Evolutionary conservation across 2,113 vertebrate species (phyloP), one percentile per base, ranked within the genome.

Genomic region (Apteryx mantelli): DNA sequence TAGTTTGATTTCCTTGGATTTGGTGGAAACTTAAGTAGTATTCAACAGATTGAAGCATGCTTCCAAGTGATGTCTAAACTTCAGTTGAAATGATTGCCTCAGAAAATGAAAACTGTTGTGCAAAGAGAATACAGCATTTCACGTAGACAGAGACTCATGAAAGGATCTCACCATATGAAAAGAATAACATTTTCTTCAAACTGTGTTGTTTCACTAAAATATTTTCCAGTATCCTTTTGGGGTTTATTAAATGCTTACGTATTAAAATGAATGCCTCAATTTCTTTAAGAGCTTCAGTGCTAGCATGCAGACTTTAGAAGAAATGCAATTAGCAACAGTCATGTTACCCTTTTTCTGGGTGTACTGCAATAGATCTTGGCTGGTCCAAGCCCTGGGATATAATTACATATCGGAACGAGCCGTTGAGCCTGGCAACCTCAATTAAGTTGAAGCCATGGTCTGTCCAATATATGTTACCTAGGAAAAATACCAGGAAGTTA

Each of bases 401-500:
- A 80, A 99, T 97, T 77, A 99, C 99, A 13, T 99, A 99, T 77
- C 99, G 99, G 96, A 99, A 99, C 8, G 99, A 99, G 58, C 99
- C 99, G 90, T 99, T 99, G 87, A 99, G 98, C 94, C 99, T 98
- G 70, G 99, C 99, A 88, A 99, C 99, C 98, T 99, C 99, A 81
- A 99, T 99, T 84, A 99, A 98, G 97, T 99, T 99, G 95, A 99
- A 99, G 74, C 99, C 99, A 50, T 99, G 99, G 95, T 99, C 99
- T 18, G 99, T 99, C 99, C 99, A 99, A 84, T 99, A 99, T 77
- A 99, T 98, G 97, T 99, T 99, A 91, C 98, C 99, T 99, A 89
- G 63, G 56, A 96, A 88, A 97, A 97, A 96, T 7, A 90, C 4
- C 44, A 89, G 32, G 53, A 50, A 53, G 38, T 95, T 77, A 94